Conservation (phyloP, 2,888 invertebrate species). For the Dysmachus trigonus region DNA sequence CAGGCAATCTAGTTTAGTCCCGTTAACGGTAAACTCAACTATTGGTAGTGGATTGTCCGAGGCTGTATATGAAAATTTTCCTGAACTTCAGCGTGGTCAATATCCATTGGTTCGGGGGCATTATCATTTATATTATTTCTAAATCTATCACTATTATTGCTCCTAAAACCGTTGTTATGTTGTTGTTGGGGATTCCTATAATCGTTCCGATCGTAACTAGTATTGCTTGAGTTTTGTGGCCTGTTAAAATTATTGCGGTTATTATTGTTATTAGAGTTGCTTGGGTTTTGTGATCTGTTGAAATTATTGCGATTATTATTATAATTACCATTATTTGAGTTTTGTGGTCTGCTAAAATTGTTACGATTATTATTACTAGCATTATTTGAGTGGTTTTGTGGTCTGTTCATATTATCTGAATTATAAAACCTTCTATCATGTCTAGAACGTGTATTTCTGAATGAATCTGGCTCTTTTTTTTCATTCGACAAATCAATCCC, state of each 20-base stretch:
- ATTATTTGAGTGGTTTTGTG: background rate
- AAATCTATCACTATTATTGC: background rate
- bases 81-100: background rate
- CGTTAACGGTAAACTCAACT: background rate
- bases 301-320: background rate
- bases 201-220: background rate
- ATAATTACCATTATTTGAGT: background rate
- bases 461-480: background rate
- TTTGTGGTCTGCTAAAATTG: background rate
- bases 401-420: background rate
- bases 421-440: no score
- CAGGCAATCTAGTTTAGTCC: background rate
- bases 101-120: background rate
- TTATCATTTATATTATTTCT: background rate
- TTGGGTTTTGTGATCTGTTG: background rate
- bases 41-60: background rate
- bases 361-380: background rate
- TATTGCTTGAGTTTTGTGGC: background rate
- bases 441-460: background rate
- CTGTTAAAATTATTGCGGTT: background rate
- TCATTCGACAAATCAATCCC: background rate
- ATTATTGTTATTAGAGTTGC: background rate
- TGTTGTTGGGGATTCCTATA: background rate
- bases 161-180: background rate
- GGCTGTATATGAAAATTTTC: conserved; percentile 15